Conservation (phyloP, 2,888 invertebrate genomes). For the Hymenopus coronatus region DNA sequence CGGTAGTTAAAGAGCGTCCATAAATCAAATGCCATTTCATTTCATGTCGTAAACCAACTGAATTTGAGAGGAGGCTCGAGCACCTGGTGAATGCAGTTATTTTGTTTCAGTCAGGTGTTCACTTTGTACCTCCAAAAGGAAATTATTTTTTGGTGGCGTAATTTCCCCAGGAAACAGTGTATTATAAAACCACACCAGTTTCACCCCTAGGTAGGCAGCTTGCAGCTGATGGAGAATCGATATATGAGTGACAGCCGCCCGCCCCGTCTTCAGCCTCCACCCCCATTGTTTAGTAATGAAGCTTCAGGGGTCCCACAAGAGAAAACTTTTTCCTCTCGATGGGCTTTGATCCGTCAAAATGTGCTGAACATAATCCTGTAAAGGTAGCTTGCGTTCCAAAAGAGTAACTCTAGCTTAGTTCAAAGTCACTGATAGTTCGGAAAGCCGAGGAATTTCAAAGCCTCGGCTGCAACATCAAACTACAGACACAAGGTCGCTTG, state of each 20-base stretch:
- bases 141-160: not conserved
- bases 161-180: not conserved
- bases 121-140: not conserved
- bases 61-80: no score
- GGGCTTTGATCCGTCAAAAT: not conserved
- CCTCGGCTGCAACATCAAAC: no score
- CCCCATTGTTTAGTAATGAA: not conserved
- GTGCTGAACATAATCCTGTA: not conserved
- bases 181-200: not conserved
- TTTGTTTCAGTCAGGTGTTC: no score
- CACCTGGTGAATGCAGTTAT: no score
- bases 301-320: not conserved
- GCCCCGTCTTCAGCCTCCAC: not conserved
- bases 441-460: not conserved
- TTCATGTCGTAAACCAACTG: no score
- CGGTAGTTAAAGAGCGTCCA: no score
- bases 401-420: no score
- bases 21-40: no score
- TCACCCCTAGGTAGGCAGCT: not conserved
- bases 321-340: not conserved
- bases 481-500: no score
- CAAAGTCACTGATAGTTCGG: not conserved
- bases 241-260: not conserved
- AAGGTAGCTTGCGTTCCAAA: not conserved
- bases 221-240: not conserved